phyloP scores from a whole-genome alignment of 2,113 vertebrate genomes.

The Sakesphorus luctuosus region DNA sequence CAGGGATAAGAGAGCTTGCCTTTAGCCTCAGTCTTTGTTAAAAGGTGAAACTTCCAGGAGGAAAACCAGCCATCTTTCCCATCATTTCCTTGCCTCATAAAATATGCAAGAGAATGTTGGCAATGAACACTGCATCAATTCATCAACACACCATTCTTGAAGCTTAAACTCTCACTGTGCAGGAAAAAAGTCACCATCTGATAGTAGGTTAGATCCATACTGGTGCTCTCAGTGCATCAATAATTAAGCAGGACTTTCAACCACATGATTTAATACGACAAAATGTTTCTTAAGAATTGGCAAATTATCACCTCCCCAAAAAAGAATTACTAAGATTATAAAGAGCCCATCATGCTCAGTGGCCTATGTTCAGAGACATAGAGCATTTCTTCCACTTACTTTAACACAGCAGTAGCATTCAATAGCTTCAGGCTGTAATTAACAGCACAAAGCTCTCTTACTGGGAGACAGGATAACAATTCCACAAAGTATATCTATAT shows the following conservation, averaged over 20 bases:
- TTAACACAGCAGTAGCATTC: slow-evolving; percentile 57
- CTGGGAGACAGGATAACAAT: slow-evolving; percentile 54
- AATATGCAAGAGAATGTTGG: slow-evolving; percentile 42
- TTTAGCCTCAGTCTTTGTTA: not conserved
- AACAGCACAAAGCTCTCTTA: slow-evolving; percentile 66
- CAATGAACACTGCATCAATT: slow-evolving; percentile 18
- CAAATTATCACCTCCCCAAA: slow-evolving; percentile 23
- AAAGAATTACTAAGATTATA: slow-evolving; percentile 27
- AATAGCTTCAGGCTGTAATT: slow-evolving; percentile 66
- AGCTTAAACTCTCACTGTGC: not conserved
- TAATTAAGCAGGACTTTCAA: slow-evolving; percentile 60
- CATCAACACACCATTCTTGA: not conserved
- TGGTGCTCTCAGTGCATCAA: slow-evolving; percentile 32
- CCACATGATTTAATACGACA: slow-evolving; percentile 35
- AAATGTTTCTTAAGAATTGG: slow-evolving; percentile 44
- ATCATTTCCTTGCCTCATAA: slow-evolving; percentile 43
- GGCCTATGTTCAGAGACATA: slow-evolving; percentile 6
- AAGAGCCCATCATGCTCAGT: slow-evolving; percentile 36
- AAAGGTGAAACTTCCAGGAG: slow-evolving; percentile 5
- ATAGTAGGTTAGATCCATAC: slow-evolving; percentile 13
- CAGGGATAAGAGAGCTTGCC: not conserved
- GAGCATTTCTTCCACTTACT: slow-evolving; percentile 55
- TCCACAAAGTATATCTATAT: slow-evolving; percentile 58
- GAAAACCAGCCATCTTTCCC: slow-evolving; percentile 4
- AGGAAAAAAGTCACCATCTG: not conserved